Percentiles rank a stretch among this genome's conserved stretches.
These are phyloP conservation scores for Solenopsis invicta DNA, from an alignment of 1,140 invertebrate species.

Conservation along the genomic window DNA sequence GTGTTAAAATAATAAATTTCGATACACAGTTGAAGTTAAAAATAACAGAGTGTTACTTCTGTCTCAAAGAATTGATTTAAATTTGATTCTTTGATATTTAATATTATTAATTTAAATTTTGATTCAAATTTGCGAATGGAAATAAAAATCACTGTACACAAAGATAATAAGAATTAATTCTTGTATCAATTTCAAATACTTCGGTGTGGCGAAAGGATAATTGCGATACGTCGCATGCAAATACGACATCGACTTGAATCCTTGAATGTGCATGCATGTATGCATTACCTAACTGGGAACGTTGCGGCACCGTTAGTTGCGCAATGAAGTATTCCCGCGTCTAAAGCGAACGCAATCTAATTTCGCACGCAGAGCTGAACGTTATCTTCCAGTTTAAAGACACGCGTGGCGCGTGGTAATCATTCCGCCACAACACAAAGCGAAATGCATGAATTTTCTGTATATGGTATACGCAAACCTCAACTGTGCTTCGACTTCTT, in stretches of 20 bases:
- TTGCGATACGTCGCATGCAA: conserved; percentile 19
- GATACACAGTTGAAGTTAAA: too few species aligned
- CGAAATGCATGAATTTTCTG: not conserved
- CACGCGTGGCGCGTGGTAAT: not conserved
- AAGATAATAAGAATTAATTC: not conserved
- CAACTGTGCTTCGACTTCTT: not conserved
- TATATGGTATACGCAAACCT: not conserved
- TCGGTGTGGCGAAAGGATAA: conserved; percentile 19
- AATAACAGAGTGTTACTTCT: too few species aligned
- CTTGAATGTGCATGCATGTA: conserved; percentile 2
- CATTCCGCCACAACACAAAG: not conserved
- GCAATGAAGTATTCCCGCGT: not conserved
- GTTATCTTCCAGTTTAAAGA: not conserved
- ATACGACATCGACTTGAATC: conserved; percentile 16
- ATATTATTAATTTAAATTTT: too few species aligned
- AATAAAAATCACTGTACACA: not conserved
- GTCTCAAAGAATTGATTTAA: too few species aligned
- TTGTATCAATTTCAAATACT: conserved; percentile 8
- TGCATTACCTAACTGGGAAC: conserved; percentile 6
- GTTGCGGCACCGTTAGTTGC: not conserved
- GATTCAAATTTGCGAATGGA: not conserved
- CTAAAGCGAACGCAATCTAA: conserved; percentile 26
- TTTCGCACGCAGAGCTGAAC: conserved; percentile 17
- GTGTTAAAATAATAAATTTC: too few species aligned
- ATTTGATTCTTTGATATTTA: too few species aligned